Evolutionary conservation across 2,888 invertebrate genomes (phyloP).

Genomic region (Ligdia adustata): DNA sequence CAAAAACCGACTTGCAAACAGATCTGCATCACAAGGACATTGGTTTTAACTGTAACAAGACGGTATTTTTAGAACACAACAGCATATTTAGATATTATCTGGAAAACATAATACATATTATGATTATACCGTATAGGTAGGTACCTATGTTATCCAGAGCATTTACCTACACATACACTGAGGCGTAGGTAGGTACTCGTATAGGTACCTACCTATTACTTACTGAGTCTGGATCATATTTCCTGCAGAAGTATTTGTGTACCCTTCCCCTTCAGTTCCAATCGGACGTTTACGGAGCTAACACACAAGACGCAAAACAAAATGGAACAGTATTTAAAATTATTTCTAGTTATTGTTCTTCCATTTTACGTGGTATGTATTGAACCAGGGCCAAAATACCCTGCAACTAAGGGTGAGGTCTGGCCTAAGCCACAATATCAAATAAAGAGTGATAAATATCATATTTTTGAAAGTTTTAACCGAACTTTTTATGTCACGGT

Average conservation of each 20-base stretch:
- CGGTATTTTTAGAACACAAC: too few species aligned
- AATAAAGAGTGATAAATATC: constrained; percentile 63
- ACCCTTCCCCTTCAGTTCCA: background rate
- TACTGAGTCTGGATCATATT: background rate
- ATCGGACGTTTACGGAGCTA: background rate
- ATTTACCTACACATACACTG: too few species aligned
- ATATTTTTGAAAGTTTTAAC: constrained; percentile 32
- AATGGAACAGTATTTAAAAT: constrained; percentile 1
- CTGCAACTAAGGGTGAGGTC: constrained; percentile 85
- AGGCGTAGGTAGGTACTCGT: too few species aligned
- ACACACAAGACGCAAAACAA: background rate
- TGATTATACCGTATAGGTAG: too few species aligned
- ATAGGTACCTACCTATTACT: too few species aligned
- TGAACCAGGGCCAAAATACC: constrained; percentile 75
- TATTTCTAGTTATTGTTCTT: background rate
- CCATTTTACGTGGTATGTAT: constrained; percentile 1
- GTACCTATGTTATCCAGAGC: too few species aligned
- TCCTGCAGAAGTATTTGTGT: background rate
- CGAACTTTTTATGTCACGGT: constrained; percentile 69
- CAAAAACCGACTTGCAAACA: too few species aligned
- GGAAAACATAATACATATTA: too few species aligned
- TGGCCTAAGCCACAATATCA: constrained; percentile 87
- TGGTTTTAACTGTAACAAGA: too few species aligned
- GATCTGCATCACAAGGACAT: too few species aligned
- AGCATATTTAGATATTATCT: too few species aligned